Base-by-base conservation (phyloP, 2,797 vertebrate genomes). In the Moxostoma hubbsi region DNA sequence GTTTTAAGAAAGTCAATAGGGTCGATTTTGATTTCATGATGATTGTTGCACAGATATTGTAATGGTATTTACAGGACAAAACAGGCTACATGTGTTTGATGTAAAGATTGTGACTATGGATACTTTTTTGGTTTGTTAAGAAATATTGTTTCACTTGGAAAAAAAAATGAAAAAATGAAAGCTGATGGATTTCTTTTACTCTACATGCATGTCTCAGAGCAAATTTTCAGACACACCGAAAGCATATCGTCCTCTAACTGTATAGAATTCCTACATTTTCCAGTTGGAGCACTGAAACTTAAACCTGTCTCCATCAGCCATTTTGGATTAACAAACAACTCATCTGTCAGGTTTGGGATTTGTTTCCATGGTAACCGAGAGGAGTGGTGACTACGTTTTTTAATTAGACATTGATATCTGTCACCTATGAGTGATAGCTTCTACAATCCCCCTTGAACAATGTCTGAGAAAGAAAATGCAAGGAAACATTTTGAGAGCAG, bases 121-220 rank as follows among this genome's bases (percentile, higher is more conserved):
- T 90, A 81, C 85, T 80, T 49, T 9, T 81, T 87, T 87, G 89
- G 88, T 89, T 87, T 85, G 55, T 75, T 85, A 85, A 83, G 2
- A 90, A 88, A 82, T 86, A 67, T 24, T 79, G 82, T 59, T 84
- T 75, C 87, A 86, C 84, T 84, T 88, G 89, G 91, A 91, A 90
- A 84, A 84, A 84, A 85, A 85, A 55, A 24, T 24, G 24, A 7
- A 81, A 86, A 50, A n/a, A n/a, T n/a, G n/a, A n/a, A 8, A 73
- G 77, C 79, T 87, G 84, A 75, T 75, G 81, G 85, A 80, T 87
- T 53, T 11, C 16, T 89, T 91, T 92, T 85, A 89, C 85, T 82
- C 83, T 81, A 78, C 76, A 53, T 24, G 24, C 24, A 24, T 66
- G 64, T 15, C 36, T 77, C 66, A 84, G 84, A 59, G 36, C 70